These are phyloP conservation scores for Pristionchus maxplancki DNA, from an alignment of 2,888 invertebrate species.

Conservation along the genomic window DNA sequence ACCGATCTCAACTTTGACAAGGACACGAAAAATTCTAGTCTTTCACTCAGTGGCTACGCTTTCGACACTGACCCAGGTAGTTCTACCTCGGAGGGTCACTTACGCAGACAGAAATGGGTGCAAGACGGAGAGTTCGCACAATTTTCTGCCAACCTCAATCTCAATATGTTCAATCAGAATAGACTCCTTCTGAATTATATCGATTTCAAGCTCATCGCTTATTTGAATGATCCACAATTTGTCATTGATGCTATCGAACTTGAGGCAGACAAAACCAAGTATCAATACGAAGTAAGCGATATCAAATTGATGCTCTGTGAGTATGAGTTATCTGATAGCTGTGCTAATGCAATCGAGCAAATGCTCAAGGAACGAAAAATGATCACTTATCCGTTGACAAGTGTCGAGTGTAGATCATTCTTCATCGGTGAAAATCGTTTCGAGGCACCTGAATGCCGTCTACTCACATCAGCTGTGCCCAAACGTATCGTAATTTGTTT, in stretches of 20 bases:
- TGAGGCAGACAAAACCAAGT: neutral
- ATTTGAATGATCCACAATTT: slow-evolving; percentile 30
- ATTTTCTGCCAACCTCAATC: neutral
- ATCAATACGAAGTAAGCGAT: neutral
- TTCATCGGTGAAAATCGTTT: neutral
- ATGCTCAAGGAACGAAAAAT: neutral
- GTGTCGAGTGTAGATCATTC: neutral
- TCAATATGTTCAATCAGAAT: slow-evolving; percentile 45
- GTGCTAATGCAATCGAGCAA: neutral
- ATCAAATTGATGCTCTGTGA: neutral
- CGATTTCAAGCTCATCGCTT: slow-evolving; percentile 19
- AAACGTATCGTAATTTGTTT: neutral
- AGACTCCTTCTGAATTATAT: slow-evolving; percentile 27
- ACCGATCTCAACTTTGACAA: slow-evolving; percentile 8
- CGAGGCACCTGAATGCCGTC: neutral
- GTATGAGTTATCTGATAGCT: neutral
- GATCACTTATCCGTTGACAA: neutral
- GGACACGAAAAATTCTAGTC: neutral
- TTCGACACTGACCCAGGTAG: neutral
- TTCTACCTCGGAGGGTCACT: neutral
- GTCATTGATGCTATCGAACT: neutral
- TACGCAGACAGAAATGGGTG: neutral
- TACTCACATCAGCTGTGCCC: neutral
- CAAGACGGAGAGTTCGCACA: neutral
- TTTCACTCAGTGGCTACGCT: neutral